Base-by-base conservation (phyloP, 2,888 invertebrate genomes). In the Nebria salina region DNA sequence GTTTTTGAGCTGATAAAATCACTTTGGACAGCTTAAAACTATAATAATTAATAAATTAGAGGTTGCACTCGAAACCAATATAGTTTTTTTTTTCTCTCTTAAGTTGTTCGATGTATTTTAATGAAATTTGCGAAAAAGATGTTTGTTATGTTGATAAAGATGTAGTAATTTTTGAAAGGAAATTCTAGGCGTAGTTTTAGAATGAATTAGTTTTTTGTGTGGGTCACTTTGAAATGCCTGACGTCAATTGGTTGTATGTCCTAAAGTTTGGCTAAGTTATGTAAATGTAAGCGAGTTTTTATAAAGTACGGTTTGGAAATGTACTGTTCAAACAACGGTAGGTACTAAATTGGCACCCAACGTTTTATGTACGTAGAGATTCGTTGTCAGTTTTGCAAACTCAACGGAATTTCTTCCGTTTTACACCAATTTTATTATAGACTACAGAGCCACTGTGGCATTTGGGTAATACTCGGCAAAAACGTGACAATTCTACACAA, bases 371-470 rank as follows among this genome's bases (percentile, higher is more conserved):
- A 54, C 13, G 54, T 54, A 13, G 11, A 25, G 68, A 68, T 68
- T 26, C 68, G 68, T 20, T 68, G 20, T n/a, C 20, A 68, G 9
- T 68, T 20, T 68, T 68, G 68, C 20, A 68, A 68, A 54, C 54
- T 54, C 68, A 68, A 73, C 73, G 41, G n/a, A 73, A 34, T 25
- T 73, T 73, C 42, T 42, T n/a, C 9, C 73, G 26, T 73, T 73
- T 73, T 43, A 73, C 73, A 42, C 70, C 26, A 70, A 70, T 70
- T 70, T 70, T 70, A 70, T 70, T 25, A 70, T 70, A 54, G 8
- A 54, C 11, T 13, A 54, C 54, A 54, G 13, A 54, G 54, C 54
- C 13, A 54, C 54, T 54, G 54, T 54, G 54, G 54, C 13, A 54
- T 54, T 54, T 54, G 54, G 54, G 54, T 54, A 54, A 54, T 11